phyloP scores from a whole-genome alignment of 37 sponge, comb jelly and placozoan species.

The Diacarnus erythraeanus region DNA sequence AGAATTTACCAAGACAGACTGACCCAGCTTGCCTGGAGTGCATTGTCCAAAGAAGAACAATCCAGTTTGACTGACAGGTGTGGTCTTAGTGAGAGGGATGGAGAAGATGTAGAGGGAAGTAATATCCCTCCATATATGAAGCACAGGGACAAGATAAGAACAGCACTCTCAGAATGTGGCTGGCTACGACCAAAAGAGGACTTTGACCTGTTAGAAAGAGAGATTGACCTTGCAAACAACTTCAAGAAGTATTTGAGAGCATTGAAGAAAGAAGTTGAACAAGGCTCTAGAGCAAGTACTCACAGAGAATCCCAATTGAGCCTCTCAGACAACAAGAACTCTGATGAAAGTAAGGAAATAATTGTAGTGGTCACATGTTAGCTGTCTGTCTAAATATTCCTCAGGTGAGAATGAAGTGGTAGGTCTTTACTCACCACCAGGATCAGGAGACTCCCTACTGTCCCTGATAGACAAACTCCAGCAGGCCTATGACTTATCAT shows the following conservation, averaged over 20 bases:
- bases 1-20: constrained; percentile 35
- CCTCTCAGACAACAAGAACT: background rate
- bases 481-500: background rate
- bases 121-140: constrained; percentile 4
- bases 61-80: background rate
- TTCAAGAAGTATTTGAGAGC: constrained; percentile 22
- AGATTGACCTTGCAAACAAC: constrained; percentile 32
- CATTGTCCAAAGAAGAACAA: constrained; percentile 26
- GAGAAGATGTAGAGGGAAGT: background rate
- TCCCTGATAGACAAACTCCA: background rate
- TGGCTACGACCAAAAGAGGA: constrained; percentile 32
- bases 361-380: no score
- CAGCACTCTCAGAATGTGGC: constrained; percentile 9
- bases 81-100: constrained; percentile 13
- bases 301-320: background rate
- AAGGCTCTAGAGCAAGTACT: background rate
- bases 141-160: constrained; percentile 31
- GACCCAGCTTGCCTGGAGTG: constrained; percentile 20
- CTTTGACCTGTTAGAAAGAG: constrained; percentile 54
- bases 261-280: constrained; percentile 8
- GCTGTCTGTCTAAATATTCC: no score
- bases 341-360: background rate
- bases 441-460: background rate
- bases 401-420: background rate
- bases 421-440: background rate